phyloP scores from a whole-genome alignment of 2,797 vertebrate species.

The Muscicapa striata region DNA sequence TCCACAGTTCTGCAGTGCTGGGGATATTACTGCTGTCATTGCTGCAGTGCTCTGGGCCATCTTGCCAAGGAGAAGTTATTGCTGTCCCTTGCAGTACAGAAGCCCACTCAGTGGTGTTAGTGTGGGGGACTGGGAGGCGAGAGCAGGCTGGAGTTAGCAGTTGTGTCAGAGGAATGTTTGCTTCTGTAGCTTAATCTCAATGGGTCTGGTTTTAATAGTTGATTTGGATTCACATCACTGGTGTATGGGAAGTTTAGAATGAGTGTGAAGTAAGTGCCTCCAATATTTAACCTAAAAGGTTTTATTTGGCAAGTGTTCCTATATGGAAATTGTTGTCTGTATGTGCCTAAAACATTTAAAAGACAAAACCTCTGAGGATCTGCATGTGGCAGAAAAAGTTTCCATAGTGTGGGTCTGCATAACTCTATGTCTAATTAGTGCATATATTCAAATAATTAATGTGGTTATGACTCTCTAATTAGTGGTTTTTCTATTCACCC shows the following conservation, averaged over 20 bases:
- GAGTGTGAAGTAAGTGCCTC: neutral
- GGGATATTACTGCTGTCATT: neutral
- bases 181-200: accelerated
- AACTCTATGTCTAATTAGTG: neutral
- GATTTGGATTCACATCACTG: neutral
- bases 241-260: neutral
- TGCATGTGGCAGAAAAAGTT: neutral
- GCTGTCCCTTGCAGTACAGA: neutral
- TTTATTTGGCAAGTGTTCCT: neutral
- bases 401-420: neutral
- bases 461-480: neutral
- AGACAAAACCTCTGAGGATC: neutral
- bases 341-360: neutral
- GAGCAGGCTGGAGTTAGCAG: neutral
- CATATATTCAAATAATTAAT: neutral
- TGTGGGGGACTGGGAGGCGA: accelerated
- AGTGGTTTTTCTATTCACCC: neutral
- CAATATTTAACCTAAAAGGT: neutral
- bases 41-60: no score
- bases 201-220: neutral
- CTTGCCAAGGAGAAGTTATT: no score
- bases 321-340: neutral
- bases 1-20: neutral
- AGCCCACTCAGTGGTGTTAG: neutral
- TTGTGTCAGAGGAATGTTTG: neutral